Evolutionary conservation across 2,888 invertebrate species (phyloP).

Genomic region (Ormia ochracea): DNA sequence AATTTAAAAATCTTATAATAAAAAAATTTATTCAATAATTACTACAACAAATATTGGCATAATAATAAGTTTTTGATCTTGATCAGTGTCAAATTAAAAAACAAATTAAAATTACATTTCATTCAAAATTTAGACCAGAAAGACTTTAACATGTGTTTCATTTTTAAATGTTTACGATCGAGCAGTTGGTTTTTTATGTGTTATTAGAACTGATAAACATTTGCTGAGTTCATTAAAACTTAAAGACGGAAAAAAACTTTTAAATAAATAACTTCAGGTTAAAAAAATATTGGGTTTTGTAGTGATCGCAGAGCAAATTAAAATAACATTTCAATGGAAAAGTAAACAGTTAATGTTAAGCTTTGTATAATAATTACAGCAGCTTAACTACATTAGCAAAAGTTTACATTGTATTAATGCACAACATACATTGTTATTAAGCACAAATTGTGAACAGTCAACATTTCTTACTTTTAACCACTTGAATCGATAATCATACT

Average conservation of each 20-base stretch:
- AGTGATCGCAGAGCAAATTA: too few relatives aligned
- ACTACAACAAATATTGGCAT: neutral
- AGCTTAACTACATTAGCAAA: too few relatives aligned
- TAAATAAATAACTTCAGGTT: neutral
- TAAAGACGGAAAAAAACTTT: neutral
- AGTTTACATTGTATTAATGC: too few relatives aligned
- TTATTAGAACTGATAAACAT: conserved; percentile 3
- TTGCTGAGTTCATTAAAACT: neutral
- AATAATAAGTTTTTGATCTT: neutral
- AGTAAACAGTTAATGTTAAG: too few relatives aligned
- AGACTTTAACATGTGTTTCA: neutral
- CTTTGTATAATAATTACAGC: too few relatives aligned
- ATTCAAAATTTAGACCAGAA: neutral
- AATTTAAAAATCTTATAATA: conserved; percentile 5
- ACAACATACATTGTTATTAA: too few relatives aligned
- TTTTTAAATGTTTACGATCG: neutral
- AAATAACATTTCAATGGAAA: too few relatives aligned
- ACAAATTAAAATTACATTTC: neutral
- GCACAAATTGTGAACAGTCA: too few relatives aligned
- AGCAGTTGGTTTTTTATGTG: neutral
- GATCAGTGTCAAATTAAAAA: neutral
- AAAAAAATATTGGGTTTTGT: neutral
- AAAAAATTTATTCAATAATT: neutral
- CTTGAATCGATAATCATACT: too few relatives aligned
- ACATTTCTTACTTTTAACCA: too few relatives aligned